These are phyloP conservation scores for Atethmia centrago DNA, from an alignment of 2,888 invertebrate species.

Conservation along the genomic window DNA sequence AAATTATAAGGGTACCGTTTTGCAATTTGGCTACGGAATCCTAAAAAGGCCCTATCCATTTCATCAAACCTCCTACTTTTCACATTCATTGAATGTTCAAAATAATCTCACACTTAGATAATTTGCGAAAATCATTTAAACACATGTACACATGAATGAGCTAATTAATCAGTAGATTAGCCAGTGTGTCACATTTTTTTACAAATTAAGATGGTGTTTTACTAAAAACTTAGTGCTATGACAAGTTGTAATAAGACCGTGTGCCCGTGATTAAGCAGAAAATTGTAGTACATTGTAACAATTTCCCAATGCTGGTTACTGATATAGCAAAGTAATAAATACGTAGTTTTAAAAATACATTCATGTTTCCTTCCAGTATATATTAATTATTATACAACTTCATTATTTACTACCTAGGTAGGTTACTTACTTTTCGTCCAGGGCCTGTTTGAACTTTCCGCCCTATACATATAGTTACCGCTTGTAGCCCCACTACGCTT, in stretches of 20 bases:
- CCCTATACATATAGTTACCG: not conserved
- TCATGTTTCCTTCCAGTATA: not conserved
- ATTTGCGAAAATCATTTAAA: slow-evolving; percentile 40
- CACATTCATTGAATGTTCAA: slow-evolving; percentile 29
- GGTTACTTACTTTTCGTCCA: not conserved
- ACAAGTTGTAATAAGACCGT: not conserved
- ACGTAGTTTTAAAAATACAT: not conserved
- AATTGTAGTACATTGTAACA: not conserved
- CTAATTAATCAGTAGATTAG: slow-evolving; percentile 53
- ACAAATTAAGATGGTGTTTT: not conserved
- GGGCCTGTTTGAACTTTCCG: not conserved
- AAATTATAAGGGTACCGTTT: not conserved
- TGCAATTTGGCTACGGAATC: not conserved
- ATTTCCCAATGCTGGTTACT: not conserved
- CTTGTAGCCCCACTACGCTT: not conserved
- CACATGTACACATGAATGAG: slow-evolving; percentile 20
- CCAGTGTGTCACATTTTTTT: slow-evolving; percentile 9
- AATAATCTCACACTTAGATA: slow-evolving; percentile 41
- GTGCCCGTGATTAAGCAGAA: not conserved
- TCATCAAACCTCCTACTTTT: slow-evolving; percentile 4
- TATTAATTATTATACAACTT: not conserved
- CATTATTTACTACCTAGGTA: not conserved
- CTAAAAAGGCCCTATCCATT: not conserved
- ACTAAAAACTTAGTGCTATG: not conserved
- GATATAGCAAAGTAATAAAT: not conserved